Base-by-base conservation (phyloP, 2,888 invertebrate genomes). In the Ommatoiulus sabulosus region DNA sequence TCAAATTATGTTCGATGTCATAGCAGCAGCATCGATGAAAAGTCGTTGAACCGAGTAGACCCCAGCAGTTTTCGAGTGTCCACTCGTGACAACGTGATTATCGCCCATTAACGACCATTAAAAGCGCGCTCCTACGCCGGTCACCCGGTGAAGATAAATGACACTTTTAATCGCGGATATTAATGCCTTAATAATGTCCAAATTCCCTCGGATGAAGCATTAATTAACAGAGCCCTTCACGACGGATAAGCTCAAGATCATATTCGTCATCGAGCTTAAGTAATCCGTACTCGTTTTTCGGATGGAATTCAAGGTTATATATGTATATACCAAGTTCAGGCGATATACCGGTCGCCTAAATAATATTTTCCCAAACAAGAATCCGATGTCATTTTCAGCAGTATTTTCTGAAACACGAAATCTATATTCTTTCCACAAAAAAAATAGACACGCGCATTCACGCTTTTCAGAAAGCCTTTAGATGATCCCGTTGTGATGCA, bases 81-180 rank as follows among this genome's bases (percentile, higher is more conserved):
- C 72, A 72, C 72, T 72, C 72, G 72, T 72, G 72, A 72, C 72
- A 24, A n/a, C n/a, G n/a, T 24, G n/a, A 72, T 72, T 72, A 72
- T 24, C 72, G n/a, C 24, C 72, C 72, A 72, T 72, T 72, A 72
- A 72, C 8, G n/a, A 10, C 52, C 52, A 52, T 52, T 52, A 52
- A 52, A 52, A 10, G 52, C 4, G 52, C 15, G 52, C 52, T 52
- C 52, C 52, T 52, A 17, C 6, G n/a, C 1, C 63, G 63, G 3
- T 17, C 3, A n/a, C 3, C n/a, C 17, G n/a, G 72, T 72, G 1
- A 20, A 72, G 72, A 72, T 1, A 72, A 72, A 72, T 72, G 72
- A 24, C 72, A 72, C 7, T 72, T 72, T 72, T 72, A 72, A 72
- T 72, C 72, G 20, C 6, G 20, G 24, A 72, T 72, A 72, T 72